phyloP scores from a whole-genome alignment of 2,113 vertebrate genomes.

The Albula glossodonta region DNA sequence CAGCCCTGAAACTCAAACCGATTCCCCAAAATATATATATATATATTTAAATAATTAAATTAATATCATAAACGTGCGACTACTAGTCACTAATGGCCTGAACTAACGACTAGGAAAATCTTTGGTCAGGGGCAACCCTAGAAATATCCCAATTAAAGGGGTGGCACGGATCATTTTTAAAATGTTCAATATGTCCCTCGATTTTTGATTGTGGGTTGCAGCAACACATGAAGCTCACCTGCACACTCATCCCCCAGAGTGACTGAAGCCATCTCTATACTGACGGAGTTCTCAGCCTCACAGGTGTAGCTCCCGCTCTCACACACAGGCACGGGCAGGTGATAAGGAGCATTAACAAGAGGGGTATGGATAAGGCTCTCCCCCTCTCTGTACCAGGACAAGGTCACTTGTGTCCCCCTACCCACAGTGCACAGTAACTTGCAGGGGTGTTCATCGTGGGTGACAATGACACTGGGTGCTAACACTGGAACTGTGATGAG shows the following conservation, averaged over 20 bases:
- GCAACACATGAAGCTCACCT: background rate
- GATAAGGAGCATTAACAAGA: background rate
- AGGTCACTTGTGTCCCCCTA: background rate
- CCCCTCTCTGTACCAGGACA: background rate
- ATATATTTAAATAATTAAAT: too few species aligned
- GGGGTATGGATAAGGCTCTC: background rate
- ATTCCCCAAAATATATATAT: too few species aligned
- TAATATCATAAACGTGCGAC: too few species aligned
- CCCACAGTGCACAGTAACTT: background rate
- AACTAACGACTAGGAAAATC: too few species aligned
- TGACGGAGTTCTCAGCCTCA: background rate
- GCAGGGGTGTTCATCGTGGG: background rate
- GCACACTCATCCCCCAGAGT: background rate
- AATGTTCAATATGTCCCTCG: too few species aligned
- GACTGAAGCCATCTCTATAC: background rate
- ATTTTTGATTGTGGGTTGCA: too few species aligned
- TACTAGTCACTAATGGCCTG: too few species aligned
- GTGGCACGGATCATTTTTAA: too few species aligned
- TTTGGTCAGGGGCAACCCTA: too few species aligned
- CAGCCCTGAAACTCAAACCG: too few species aligned
- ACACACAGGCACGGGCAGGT: background rate
- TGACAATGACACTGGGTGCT: background rate
- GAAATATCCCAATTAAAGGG: too few species aligned
- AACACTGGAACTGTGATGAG: background rate
- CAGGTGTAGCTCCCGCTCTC: background rate